A percentile compares a stretch with the other conserved stretches of the same genome.
Conservation (phyloP, 2,113 vertebrate genomes). For the Geothlypis trichas region DNA sequence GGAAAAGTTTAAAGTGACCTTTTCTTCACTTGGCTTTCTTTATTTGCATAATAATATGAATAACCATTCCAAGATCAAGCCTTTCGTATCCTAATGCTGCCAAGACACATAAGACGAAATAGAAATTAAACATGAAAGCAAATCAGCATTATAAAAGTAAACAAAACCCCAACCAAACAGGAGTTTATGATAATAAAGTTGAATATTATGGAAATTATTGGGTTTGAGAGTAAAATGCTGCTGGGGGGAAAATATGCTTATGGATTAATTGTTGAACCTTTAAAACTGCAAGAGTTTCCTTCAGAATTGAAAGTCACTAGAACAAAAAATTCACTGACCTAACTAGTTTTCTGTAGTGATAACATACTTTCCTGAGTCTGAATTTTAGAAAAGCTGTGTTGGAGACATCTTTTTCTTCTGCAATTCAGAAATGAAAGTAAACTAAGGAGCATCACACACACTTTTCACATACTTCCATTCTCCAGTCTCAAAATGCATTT, state of each 20-base stretch:
- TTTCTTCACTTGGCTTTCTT: background rate
- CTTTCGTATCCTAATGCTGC: background rate
- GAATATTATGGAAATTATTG: background rate
- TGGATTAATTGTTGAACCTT: background rate
- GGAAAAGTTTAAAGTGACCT: background rate
- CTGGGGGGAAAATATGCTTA: accelerated
- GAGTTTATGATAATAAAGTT: background rate
- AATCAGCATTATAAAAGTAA: background rate
- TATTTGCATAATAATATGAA: background rate
- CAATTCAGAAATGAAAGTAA: background rate
- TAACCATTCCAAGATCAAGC: background rate
- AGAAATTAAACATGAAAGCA: background rate
- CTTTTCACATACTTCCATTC: background rate
- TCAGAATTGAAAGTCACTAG: background rate
- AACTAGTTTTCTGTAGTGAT: background rate
- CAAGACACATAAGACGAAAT: background rate
- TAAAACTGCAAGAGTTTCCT: background rate
- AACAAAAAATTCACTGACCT: background rate
- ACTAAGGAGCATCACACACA: background rate
- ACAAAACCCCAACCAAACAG: background rate
- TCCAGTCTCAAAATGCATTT: background rate
- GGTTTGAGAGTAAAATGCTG: background rate
- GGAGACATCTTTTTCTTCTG: background rate
- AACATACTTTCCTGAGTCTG: background rate
- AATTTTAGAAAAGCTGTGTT: background rate